Evolutionary conservation across 2,888 invertebrate species (phyloP), one percentile per base, ranked within the genome.

Genomic region (Monoplex corrugatus): DNA sequence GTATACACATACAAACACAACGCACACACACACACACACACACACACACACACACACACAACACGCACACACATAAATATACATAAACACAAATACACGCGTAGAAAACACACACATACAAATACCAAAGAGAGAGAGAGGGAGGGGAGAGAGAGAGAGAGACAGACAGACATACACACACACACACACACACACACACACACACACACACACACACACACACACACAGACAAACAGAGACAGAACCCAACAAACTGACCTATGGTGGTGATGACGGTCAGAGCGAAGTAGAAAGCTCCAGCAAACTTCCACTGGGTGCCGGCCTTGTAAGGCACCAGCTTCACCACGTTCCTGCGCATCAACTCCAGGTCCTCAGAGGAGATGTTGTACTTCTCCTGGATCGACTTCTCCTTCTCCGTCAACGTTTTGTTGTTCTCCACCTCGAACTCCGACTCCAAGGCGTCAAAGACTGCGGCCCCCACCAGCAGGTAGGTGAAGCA

Each of bases 251-350:
- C 40, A 5, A 23, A 93, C 95, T 93, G 91, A 95, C 99, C 99
- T 94, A 99, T 99, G 97, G 99, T 99, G n/a, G 99, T 99, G 85
- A 99, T 99, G 0, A 99, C 99, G 0, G 99, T 99, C 0, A 99
- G 98, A 95, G 99, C 99, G 96, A 99, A 99, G 96, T 99, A 99
- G 89, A 99, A 99, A 92, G 99, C 99, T 72, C 99, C 99, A 0
- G 99, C 98, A 96, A 99, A 99, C 97, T 99, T 99, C 99, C 99
- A 99, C 96, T 99, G 99, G 0, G 99, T 99, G 0, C 99, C 99
- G 1, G 99, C 98, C 96, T 98, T 98, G 96, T 99, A 99, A 0
- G 99, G 99, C 94, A 99, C 99, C 95, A 98, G 98, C 96, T 98
- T 98, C 91, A 99, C 98, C n/a, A 99, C 98, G 93, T 99, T 98